Conservation (phyloP, 2,113 vertebrate genomes). For the Panurus biarmicus region DNA sequence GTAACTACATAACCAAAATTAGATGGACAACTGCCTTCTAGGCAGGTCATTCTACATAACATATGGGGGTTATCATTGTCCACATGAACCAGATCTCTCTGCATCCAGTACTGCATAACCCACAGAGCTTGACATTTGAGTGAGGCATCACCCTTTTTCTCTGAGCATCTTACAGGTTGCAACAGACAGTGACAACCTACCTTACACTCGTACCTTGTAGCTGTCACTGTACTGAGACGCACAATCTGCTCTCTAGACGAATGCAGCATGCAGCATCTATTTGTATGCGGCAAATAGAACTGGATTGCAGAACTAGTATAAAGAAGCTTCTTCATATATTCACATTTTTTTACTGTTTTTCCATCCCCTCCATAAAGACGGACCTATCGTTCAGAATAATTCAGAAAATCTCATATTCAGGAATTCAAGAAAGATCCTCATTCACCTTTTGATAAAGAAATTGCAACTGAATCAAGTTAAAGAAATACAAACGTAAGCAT, state of each 20-base stretch:
- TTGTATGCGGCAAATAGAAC: background rate
- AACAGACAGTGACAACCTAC: background rate
- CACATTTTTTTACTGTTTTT: background rate
- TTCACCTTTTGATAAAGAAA: background rate
- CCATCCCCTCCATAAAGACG: background rate
- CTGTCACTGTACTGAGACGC: rapidly evolving
- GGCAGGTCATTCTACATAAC: background rate
- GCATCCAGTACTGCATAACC: background rate
- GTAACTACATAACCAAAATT: background rate
- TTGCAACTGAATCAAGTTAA: background rate
- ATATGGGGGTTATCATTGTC: background rate
- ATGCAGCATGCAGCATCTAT: background rate
- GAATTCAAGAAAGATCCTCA: background rate
- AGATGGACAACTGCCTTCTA: background rate
- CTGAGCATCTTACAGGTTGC: background rate
- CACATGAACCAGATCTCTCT: background rate
- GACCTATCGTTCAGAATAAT: background rate
- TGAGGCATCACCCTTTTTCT: background rate
- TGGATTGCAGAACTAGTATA: background rate
- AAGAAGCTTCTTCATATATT: background rate
- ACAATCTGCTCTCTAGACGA: background rate
- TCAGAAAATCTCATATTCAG: background rate
- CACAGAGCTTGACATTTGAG: background rate
- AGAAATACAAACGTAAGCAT: background rate
- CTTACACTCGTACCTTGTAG: background rate